phyloP scores from a whole-genome alignment of 2,113 vertebrate species.

The Poeciliopsis prolifica region DNA sequence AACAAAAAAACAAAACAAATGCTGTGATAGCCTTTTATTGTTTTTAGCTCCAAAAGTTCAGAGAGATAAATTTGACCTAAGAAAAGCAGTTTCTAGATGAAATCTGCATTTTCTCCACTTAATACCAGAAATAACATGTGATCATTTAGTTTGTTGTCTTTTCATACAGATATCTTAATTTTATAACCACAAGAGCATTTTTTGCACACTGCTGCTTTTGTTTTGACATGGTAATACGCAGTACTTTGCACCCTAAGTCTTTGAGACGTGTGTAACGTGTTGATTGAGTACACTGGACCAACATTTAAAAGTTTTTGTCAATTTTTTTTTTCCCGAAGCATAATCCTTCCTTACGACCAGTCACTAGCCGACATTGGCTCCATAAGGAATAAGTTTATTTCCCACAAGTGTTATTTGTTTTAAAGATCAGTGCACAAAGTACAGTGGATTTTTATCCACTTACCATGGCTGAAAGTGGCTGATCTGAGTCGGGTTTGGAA shows the following conservation, averaged over 20 bases:
- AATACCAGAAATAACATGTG: too few relatives aligned
- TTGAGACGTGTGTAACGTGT: neutral
- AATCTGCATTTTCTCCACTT: too few relatives aligned
- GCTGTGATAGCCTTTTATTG: too few relatives aligned
- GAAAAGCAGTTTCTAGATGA: too few relatives aligned
- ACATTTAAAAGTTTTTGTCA: neutral
- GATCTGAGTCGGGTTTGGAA: conserved; percentile 10
- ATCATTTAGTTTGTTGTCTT: too few relatives aligned
- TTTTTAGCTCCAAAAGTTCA: too few relatives aligned
- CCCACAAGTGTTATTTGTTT: conserved; percentile 2
- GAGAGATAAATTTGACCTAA: too few relatives aligned
- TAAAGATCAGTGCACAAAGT: neutral
- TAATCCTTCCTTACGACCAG: neutral
- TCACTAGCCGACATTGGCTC: neutral
- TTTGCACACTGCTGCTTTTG: neutral
- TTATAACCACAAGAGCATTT: too few relatives aligned
- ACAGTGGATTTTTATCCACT: conserved; percentile 12
- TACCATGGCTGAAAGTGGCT: conserved; percentile 23
- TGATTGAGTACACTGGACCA: neutral
- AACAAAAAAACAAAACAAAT: too few relatives aligned
- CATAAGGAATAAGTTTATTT: neutral
- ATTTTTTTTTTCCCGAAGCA: neutral
- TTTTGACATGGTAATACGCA: neutral
- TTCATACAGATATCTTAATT: too few relatives aligned
- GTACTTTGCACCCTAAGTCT: neutral